A percentile compares a stretch with the other conserved stretches of the same genome.
phyloP scores from a whole-genome alignment of 2,888 invertebrate genomes.

The Sycophila texana region DNA sequence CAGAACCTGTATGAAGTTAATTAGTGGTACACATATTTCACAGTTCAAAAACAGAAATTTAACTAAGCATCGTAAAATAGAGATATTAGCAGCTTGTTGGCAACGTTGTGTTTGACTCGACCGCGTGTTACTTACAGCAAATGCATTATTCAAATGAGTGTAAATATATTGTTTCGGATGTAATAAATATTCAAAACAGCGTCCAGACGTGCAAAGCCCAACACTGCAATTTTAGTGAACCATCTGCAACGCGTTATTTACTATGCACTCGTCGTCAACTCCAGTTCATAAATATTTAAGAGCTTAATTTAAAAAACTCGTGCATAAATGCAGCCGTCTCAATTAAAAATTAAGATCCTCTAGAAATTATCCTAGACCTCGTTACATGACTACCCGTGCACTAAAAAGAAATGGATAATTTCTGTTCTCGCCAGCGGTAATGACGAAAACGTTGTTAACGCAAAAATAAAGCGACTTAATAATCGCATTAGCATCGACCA shows the following conservation, averaged over 20 bases:
- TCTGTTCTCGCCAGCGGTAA: too few relatives aligned
- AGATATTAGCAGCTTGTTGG: too few relatives aligned
- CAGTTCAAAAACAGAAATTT: too few relatives aligned
- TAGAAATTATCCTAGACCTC: too few relatives aligned
- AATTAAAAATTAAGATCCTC: too few relatives aligned
- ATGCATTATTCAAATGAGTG: conserved; percentile 39
- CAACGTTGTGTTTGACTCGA: conserved; percentile 7
- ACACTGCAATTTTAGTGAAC: conserved; percentile 26
- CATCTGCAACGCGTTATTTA: conserved; percentile 32
- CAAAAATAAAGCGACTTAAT: too few relatives aligned
- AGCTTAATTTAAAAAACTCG: background rate
- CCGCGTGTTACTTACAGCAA: conserved; percentile 29
- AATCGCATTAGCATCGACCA: too few relatives aligned
- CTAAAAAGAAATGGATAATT: background rate
- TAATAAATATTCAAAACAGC: conserved; percentile 46
- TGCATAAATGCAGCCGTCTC: too few relatives aligned
- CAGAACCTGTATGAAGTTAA: too few relatives aligned
- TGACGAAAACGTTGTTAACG: too few relatives aligned
- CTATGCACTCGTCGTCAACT: conserved; percentile 14
- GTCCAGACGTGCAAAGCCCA: conserved; percentile 9
- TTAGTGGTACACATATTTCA: too few relatives aligned
- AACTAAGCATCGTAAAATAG: too few relatives aligned
- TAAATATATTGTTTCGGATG: conserved; percentile 34
- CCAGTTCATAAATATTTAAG: conserved; percentile 29
- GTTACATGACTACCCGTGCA: background rate